A percentile compares a stretch with the other conserved stretches of the same genome.
Evolutionary conservation across 2,797 vertebrate species (phyloP).

Genomic region (Platyrinchus mystaceus): DNA sequence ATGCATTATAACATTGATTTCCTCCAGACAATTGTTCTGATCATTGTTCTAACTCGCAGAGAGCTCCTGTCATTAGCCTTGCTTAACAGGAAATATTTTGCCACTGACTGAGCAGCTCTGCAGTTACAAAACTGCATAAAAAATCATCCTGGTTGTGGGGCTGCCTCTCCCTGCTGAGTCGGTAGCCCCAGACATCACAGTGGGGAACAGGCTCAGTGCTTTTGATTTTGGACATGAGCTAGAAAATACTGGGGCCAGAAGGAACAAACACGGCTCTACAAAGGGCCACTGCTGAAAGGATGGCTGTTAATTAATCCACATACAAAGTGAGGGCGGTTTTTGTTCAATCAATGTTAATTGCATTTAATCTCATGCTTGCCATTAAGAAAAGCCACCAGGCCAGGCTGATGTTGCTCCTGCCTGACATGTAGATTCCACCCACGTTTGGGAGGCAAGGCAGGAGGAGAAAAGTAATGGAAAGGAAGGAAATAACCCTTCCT

Average conservation of each 20-base stretch:
- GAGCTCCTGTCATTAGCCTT: conserved; percentile 39
- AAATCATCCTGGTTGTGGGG: neutral
- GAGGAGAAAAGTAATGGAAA: conserved; percentile 27
- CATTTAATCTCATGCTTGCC: conserved; percentile 52
- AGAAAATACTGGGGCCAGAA: neutral
- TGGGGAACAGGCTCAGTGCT: neutral
- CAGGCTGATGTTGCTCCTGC: conserved; percentile 17
- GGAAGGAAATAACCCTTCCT: conserved; percentile 49
- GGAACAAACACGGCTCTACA: neutral
- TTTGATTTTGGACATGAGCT: conserved; percentile 39
- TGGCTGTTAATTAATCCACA: conserved; percentile 57
- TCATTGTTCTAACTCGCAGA: conserved; percentile 44
- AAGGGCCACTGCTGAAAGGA: conserved; percentile 48
- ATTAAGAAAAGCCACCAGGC: conserved; percentile 50
- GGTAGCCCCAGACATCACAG: neutral
- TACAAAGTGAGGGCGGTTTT: conserved; percentile 36
- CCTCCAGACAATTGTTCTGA: conserved; percentile 59
- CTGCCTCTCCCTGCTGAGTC: neutral
- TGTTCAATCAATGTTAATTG: conserved; percentile 60
- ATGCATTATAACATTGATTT: conserved; percentile 65
- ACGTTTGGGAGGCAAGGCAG: neutral
- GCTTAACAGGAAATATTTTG: conserved; percentile 59
- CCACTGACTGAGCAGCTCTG: conserved; percentile 47
- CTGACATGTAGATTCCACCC: conserved; percentile 46
- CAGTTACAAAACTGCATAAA: conserved; percentile 12